phyloP scores from a whole-genome alignment of 2,113 vertebrate species.

The Scalopus aquaticus region DNA sequence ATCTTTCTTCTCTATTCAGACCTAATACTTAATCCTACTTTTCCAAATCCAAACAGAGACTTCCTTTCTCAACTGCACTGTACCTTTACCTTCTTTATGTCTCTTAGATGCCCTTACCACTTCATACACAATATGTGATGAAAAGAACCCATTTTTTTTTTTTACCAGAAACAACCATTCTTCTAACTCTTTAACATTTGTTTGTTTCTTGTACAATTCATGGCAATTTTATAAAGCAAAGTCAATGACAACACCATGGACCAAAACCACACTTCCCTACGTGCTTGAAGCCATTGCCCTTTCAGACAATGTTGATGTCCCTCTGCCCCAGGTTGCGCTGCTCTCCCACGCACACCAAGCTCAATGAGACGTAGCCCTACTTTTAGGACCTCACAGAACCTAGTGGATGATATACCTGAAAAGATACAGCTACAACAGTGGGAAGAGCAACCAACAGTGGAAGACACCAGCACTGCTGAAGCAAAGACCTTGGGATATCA shows the following conservation, averaged over 20 bases:
- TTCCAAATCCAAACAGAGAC: neutral
- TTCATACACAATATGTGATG: neutral
- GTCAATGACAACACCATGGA: neutral
- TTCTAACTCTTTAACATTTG: neutral
- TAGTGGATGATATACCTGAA: neutral
- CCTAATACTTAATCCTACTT: neutral
- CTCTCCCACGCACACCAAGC: neutral
- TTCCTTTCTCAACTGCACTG: neutral
- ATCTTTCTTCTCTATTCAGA: neutral
- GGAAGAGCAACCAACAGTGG: neutral
- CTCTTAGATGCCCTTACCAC: neutral
- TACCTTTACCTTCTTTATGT: neutral
- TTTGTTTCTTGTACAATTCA: neutral
- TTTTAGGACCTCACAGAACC: neutral
- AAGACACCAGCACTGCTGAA: neutral
- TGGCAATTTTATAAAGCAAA: neutral
- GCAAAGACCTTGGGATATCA: fast-evolving
- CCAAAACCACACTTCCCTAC: neutral
- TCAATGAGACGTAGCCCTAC: neutral
- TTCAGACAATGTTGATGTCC: fast-evolving
- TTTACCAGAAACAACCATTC: neutral
- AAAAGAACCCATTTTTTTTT: neutral
- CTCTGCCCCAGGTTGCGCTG: fast-evolving
- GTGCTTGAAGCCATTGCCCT: neutral
- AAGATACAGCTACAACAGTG: neutral